Evolutionary conservation across 2,888 invertebrate species (phyloP).

Genomic region (Morpho helenor): DNA sequence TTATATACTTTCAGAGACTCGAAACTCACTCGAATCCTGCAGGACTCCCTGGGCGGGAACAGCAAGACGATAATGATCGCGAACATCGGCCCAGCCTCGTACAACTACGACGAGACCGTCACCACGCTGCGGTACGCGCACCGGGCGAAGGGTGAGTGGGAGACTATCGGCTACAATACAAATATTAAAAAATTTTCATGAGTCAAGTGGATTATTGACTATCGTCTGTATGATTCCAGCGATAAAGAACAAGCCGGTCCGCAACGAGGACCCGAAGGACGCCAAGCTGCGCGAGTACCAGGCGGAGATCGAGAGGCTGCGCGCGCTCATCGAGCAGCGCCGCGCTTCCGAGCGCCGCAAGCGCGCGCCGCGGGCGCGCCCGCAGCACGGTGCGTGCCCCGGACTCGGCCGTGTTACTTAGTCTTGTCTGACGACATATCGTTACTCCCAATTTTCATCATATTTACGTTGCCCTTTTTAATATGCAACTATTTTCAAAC

Average conservation of each 20-base stretch:
- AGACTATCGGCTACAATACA: background rate
- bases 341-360: constrained; percentile 42
- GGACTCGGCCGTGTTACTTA: background rate
- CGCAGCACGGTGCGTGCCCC: background rate
- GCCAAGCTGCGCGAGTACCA: constrained; percentile 97
- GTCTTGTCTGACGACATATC: no score
- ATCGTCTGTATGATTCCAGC: constrained; percentile 65
- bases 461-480: no score
- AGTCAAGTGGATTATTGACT: background rate
- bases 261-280: constrained; percentile 99
- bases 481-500: no score
- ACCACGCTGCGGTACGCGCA: constrained; percentile 98
- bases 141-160: constrained; percentile 87
- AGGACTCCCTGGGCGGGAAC: constrained; percentile 99
- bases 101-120: constrained; percentile 98
- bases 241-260: constrained; percentile 98
- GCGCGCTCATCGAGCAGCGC: constrained; percentile 65
- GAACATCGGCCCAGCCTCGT: constrained; percentile 97
- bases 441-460: no score
- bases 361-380: constrained; percentile 21
- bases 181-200: background rate
- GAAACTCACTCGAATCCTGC: constrained; percentile 95
- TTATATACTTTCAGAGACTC: constrained; percentile 84
- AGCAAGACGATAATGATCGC: constrained; percentile 99
- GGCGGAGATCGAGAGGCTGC: constrained; percentile 91